Base-by-base conservation (phyloP, 2,888 invertebrate genomes). In the Caenorhabditis virilis region DNA sequence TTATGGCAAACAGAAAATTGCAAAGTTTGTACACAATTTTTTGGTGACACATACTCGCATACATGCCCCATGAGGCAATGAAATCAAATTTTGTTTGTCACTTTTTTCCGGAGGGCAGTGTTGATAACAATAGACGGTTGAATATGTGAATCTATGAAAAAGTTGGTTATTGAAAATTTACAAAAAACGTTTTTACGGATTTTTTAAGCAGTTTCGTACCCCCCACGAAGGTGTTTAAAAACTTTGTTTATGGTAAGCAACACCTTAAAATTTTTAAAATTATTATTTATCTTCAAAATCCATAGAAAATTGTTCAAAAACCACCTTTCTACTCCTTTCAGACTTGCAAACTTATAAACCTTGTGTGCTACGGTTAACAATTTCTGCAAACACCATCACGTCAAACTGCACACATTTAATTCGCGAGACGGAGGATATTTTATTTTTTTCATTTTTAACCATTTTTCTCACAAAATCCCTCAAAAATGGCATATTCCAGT, bases 341-440 rank as follows among this genome's bases (percentile, higher is more conserved):
- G 18, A 18, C 33, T 41, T 23, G n/a, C 26, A 33, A 42, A 33
- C n/a, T n/a, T n/a, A n/a, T n/a, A n/a, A n/a, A n/a, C n/a, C n/a
- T n/a, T n/a, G n/a, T n/a, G n/a, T n/a, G n/a, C n/a, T n/a, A n/a
- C n/a, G n/a, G n/a, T n/a, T n/a, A n/a, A n/a, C n/a, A n/a, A n/a
- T n/a, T 11, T 52, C 16, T 47, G 54, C 39, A 38, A 39, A 54
- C 54, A 54, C 46, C 22, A 33, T 25, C 22, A 54, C 47, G 39
- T 13, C 2, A 38, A 30, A 41, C 9, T 22, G 35, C 55, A 55
- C 39, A 23, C 15, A 20, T n/a, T 25, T 48, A n/a, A 46, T 55
- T 39, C 13, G 48, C 55, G 15, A 22, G 2, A n/a, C 38, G 38
- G 9, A 2, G 20, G 15, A 16, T 26, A 23, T 18, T 47, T 47